Base-by-base conservation (phyloP, 2,888 invertebrate species). In the Hydroisotoma schaefferi region DNA sequence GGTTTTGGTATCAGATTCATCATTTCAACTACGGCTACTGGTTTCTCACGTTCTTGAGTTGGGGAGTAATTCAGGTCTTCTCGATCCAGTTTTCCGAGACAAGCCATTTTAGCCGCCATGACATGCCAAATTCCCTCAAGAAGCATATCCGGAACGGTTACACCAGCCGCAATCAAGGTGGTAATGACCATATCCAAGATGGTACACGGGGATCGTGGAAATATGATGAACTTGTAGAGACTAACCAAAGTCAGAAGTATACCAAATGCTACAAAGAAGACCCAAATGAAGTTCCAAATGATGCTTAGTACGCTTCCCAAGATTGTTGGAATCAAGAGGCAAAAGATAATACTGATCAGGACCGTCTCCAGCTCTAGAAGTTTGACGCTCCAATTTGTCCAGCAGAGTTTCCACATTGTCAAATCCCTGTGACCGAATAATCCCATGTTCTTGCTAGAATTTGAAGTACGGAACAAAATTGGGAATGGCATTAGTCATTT, bases 261-360 rank as follows among this genome's bases (percentile, higher is more conserved):
- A 5, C 8, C 8, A 18, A 46, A 15, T 12, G 23, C 46, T 22
- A 23, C 46, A 8, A 23, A 23, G 12, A 10, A 10, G 12, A 46
- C 46, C 46, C 46, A 46, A 15, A 46, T 23, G 5, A 46, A 6
- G 23, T 46, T 46, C 46, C 46, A 46, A 5, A 46, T 8, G 46
- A 46, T 46, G 22, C 23, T 25, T 5, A 46, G 23, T 3, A 46
- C 4, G 5, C 23, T 25, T 23, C 46, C 46, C 3, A 46, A 12
- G 46, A 46, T 23, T 6, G 46, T 46, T 23, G 46, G 46, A 46
- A 46, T 46, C 5, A 46, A 25, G 6, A 46, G 23, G 22, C 20
- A 2, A 5, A 6, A 23, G 46, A 46, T 46, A 5, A 10, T 12
- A 3, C 5, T 5, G 23, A 46, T 46, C 22, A 25, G 3, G 3